Evolutionary conservation across 92 coral and sea anemone species (phyloP), one percentile per base, ranked within the genome.

Genomic region (Heliopora coerulea): DNA sequence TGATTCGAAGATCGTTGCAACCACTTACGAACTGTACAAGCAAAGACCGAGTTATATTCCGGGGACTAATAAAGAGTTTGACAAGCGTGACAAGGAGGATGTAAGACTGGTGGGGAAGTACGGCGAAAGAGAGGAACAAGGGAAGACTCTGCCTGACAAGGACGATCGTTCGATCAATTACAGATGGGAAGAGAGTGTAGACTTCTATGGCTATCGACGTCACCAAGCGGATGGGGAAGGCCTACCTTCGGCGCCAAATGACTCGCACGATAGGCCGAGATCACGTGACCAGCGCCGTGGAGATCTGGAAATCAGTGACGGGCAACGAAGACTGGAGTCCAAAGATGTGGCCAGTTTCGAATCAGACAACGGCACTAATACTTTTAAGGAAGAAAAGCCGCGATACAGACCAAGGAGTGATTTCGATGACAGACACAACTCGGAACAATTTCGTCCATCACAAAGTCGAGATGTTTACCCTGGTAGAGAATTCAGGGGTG

Each of bases 141-240:
- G 14, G 10, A n/a, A 46, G n/a, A 46, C 52, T 2, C 12, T 6
- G 52, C 15, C 52, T 6, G n/a, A 15, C 14, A 8, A 15, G n/a
- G 52, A 46, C 52, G 14, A 46, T 8, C 12, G 52, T 46, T 46
- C 52, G 2, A 46, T 46, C 14, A n/a, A 46, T 3, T 29, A 56
- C 3, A 23, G 3, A 56, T 70, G 63, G 62, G 77, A 70, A 32
- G 77, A 70, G 34, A 70, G 63, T 21, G 31, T 28, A 34, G 77
- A 70, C 19, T 52, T 70, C 25, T 70, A 49, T 54, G 49, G 77
- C 21, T 70, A 49, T 39, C 24, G 49, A 24, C 29, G 77, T 3
- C 60, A 27, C 25, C 63, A 70, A 52, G 49, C 31, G 3, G 77
- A 49, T 23, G 77, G 41, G 12, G 49, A 41, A 20, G 39, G 30